Base-by-base conservation (phyloP, 2,888 invertebrate genomes). In the Dynastes grantii region DNA sequence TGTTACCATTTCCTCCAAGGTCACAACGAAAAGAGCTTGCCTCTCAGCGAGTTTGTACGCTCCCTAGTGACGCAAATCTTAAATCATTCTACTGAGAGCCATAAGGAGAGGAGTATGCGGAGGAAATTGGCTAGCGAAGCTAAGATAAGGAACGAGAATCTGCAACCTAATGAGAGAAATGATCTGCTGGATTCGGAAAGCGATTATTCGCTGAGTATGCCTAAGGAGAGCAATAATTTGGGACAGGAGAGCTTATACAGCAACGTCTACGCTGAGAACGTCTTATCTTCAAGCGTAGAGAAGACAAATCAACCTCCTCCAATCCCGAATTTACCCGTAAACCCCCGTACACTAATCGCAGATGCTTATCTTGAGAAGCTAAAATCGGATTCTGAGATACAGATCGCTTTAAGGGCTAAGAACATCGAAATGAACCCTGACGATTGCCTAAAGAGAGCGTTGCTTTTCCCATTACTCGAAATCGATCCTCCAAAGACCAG, bases 1-100 rank as follows among this genome's bases (percentile, higher is more conserved):
- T 97, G 97, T 0, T 93, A 96, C 86, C 97, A 98, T 87, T 96
- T 97, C 86, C 91, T 97, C 75, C 95, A 96, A 90, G 95, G 95
- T 0, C 94, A 96, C 85, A 95, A 95, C 85, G 95, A 95, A 70
- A 95, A 94, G 85, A 96, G 96, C 75, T 92, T 97, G 65, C 95
- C 96, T 0, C 92, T 97, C 0, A 94, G 95, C 63, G 94, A 95
- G 85, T 98, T 98, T 88, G 94, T 98, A 51, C 91, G 95, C 9
- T 95, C 95, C 13, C 87, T 97, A 32, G 96, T 96, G 2, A 93
- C 96, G 84, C 98, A 98, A 90, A 91, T 98, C 77, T 90, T 95
- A 9, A 93, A 93, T 81, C 95, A 95, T 85, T 93, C 94, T 81
- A 88, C 89, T 81, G 84, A 91, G 85, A 87, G 89, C 85, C 85